Evolutionary conservation across 2,113 vertebrate species (phyloP).

Genomic region (Hydrolagus affinis): DNA sequence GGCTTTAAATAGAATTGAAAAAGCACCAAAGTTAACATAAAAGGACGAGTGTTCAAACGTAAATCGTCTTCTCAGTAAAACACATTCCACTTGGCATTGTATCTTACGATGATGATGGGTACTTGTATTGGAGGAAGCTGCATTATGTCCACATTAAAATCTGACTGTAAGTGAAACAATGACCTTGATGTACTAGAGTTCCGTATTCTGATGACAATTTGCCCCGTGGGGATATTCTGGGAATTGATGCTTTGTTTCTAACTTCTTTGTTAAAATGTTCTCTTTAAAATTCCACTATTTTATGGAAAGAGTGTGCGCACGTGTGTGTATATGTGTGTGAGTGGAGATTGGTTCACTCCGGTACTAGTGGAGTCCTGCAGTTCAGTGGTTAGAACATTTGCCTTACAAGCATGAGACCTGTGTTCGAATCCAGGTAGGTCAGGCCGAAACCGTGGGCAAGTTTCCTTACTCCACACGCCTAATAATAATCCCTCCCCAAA

Average conservation of each 20-base stretch:
- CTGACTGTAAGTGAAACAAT: not conserved
- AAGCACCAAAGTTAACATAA: not conserved
- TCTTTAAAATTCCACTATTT: too few relatives aligned
- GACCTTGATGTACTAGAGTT: conserved; percentile 3
- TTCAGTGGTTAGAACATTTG: too few relatives aligned
- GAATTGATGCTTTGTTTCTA: not conserved
- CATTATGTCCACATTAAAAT: not conserved
- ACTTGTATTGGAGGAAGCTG: not conserved
- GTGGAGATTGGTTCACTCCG: too few relatives aligned
- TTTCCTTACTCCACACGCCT: too few relatives aligned
- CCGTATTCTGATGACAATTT: not conserved
- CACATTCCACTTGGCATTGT: not conserved
- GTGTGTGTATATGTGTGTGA: too few relatives aligned
- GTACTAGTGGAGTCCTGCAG: too few relatives aligned
- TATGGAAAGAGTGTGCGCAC: too few relatives aligned
- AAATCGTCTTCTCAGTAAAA: not conserved
- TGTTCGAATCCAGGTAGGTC: too few relatives aligned
- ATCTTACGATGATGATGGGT: not conserved
- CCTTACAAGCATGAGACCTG: too few relatives aligned
- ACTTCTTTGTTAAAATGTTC: not conserved
- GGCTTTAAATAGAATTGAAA: not conserved
- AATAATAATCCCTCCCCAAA: too few relatives aligned
- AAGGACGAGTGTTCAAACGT: conserved; percentile 3
- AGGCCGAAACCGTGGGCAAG: too few relatives aligned
- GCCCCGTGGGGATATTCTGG: not conserved